A percentile compares a stretch with the other conserved stretches of the same genome.
Conservation (phyloP, 2,113 vertebrate species). For the Isurus oxyrinchus region DNA sequence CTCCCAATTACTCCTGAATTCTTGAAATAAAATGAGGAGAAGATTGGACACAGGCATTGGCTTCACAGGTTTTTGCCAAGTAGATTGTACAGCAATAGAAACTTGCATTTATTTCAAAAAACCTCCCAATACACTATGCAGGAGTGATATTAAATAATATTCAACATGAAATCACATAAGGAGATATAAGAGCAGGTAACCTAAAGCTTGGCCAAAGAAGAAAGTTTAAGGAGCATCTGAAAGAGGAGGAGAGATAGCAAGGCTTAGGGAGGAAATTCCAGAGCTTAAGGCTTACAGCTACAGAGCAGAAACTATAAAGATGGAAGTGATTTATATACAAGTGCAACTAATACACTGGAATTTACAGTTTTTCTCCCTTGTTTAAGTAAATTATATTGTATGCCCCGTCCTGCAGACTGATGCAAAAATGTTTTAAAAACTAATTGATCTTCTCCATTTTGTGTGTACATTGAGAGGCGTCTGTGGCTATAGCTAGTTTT, state of each 20-base stretch:
- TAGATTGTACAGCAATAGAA: neutral
- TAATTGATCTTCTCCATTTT: neutral
- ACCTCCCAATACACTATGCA: neutral
- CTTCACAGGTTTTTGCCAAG: neutral
- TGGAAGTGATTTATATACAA: neutral
- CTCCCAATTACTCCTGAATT: neutral
- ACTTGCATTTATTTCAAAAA: too few species aligned
- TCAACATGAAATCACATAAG: neutral
- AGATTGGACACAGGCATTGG: neutral
- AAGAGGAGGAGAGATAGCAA: neutral
- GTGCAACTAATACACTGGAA: neutral
- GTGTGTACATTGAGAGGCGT: neutral
- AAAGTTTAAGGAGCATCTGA: neutral
- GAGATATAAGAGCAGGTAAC: neutral
- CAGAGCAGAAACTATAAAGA: neutral
- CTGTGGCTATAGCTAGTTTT: neutral
- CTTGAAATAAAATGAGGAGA: neutral
- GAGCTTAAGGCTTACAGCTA: neutral
- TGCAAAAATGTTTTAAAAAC: neutral
- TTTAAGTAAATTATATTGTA: slow-evolving; percentile 5
- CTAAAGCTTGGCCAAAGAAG: neutral
- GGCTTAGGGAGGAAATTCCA: neutral
- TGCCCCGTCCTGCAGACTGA: neutral
- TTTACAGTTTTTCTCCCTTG: neutral
- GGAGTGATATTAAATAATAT: neutral